Evolutionary conservation across 2,888 invertebrate species (phyloP).

Genomic region (Teleogryllus oceanicus): DNA sequence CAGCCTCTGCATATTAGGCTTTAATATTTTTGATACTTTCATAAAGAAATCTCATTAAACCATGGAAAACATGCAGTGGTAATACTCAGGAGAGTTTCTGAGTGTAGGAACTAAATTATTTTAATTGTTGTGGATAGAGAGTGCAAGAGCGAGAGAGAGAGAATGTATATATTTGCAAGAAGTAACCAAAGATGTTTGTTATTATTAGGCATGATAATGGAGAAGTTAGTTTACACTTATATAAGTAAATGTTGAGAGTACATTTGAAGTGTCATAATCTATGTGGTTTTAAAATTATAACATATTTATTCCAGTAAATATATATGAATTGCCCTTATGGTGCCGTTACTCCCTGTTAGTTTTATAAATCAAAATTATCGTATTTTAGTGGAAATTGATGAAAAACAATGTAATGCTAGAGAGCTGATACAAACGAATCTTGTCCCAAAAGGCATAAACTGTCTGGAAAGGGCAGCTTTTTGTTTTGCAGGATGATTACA

Average conservation of each 20-base stretch:
- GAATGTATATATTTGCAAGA: conserved; percentile 18
- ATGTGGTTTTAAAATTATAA: conserved; percentile 2
- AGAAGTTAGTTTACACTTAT: conserved; percentile 18
- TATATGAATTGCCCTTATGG: conserved; percentile 6
- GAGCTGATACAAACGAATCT: not conserved
- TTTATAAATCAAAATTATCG: not conserved
- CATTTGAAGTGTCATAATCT: conserved; percentile 18
- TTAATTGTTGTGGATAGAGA: conserved; percentile 2
- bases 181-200: conserved; percentile 18
- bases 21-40: conserved; percentile 59
- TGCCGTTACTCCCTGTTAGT: conserved; percentile 18
- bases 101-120: conserved; percentile 19
- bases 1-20: conserved; percentile 28
- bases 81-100: conserved; percentile 20
- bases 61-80: conserved; percentile 28
- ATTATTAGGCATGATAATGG: conserved; percentile 7
- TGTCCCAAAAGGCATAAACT: not conserved
- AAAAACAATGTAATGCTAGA: conserved; percentile 1
- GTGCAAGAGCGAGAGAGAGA: conserved; percentile 7
- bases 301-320: not conserved
- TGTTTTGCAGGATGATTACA: not conserved
- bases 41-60: conserved; percentile 44
- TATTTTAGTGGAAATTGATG: not conserved
- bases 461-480: not conserved
- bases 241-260: conserved; percentile 18